Base-by-base conservation (phyloP, 2,888 invertebrate genomes). In the Plagodis dolabraria region DNA sequence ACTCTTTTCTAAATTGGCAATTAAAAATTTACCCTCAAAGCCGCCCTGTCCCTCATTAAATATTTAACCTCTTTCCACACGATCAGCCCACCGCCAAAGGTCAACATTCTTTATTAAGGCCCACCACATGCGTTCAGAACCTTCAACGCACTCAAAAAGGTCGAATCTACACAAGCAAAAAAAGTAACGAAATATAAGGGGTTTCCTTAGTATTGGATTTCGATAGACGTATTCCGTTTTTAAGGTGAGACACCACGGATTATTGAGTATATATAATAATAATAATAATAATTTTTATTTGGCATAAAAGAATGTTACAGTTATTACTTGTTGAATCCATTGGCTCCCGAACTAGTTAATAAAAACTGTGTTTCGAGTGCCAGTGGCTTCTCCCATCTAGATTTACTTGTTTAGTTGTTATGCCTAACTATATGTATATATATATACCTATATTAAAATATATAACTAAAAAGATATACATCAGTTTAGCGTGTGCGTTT, bases 101-200 rank as follows among this genome's bases (percentile, higher is more conserved):
- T 51, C 22, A 34, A 50, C 48, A 40, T 11, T 7, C 42, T 34
- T 51, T 43, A 43, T 43, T 51, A 43, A 47, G n/a, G 9, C 12
- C 43, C 10, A 22, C 53, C 47, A 56, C 51, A 57, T 42, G 52
- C 43, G 52, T 44, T 35, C 12, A 35, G n/a, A n/a, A 33, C 46
- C 8, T 12, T 11, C 22, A 57, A 42, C 47, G 47, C 52, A 48
- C 57, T 52, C 36, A 33, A 47, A 53, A 57, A 48, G 52, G 57
- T 53, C 47, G 33, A 22, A 51, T 43, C 57, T 47, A 51, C 47
- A 57, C 52, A 52, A 48, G 44, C 47, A 12, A 51, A 51, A 46
- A 49, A 47, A 54, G 42, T 47, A 53, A 40, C 12, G 7, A 12
- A 43, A 56, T 50, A 38, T 49, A 55, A 35, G 48, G 34, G 49